These are phyloP conservation scores for Poecilus cupreus DNA, from an alignment of 2,888 invertebrate genomes.

Conservation along the genomic window DNA sequence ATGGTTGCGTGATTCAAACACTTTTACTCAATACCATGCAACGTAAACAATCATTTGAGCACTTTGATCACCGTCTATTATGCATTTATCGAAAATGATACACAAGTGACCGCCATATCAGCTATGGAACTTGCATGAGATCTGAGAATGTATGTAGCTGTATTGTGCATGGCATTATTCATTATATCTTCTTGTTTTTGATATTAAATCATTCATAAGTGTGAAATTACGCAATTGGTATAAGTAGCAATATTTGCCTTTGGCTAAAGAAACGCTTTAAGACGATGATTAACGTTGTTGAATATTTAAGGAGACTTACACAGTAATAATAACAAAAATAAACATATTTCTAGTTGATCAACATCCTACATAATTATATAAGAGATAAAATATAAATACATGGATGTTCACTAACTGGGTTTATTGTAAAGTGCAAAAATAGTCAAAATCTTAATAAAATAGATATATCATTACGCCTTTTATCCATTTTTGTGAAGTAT, in stretches of 20 bases:
- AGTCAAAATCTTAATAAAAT: too few relatives aligned
- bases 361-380: too few relatives aligned
- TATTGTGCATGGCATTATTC: background rate
- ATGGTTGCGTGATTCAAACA: constrained; percentile 43
- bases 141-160: background rate
- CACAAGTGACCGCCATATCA: background rate
- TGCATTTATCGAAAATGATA: constrained; percentile 48
- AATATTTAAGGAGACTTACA: too few relatives aligned
- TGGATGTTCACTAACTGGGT: too few relatives aligned
- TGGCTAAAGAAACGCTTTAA: background rate
- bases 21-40: constrained; percentile 32
- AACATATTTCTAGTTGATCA: too few relatives aligned
- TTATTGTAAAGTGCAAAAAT: too few relatives aligned
- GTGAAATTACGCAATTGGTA: background rate
- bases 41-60: constrained; percentile 18
- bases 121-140: background rate
- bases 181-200: background rate
- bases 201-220: background rate
- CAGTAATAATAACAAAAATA: too few relatives aligned
- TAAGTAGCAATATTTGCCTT: background rate
- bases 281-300: too few relatives aligned
- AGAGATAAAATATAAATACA: too few relatives aligned
- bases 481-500: too few relatives aligned
- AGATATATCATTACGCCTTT: too few relatives aligned
- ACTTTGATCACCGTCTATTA: constrained; percentile 35